Evolutionary conservation across 1,140 invertebrate genomes (phyloP).

Genomic region (Hirudo medicinalis): DNA sequence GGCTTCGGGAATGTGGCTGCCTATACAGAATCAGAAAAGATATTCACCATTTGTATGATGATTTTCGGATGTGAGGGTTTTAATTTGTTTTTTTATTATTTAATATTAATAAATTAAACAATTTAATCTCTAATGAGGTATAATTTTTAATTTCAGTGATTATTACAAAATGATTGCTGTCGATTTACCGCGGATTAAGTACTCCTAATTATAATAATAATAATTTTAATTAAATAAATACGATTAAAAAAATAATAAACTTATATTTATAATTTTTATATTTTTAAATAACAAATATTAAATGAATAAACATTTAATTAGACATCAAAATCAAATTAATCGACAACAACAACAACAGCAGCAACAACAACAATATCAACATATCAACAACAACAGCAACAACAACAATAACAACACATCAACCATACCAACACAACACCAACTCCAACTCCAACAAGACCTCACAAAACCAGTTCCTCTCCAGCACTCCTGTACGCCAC

Average conservation of each 20-base stretch:
- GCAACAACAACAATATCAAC: not conserved
- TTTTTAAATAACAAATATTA: no score
- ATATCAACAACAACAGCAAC: not conserved
- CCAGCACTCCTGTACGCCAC: slow-evolving; percentile 87
- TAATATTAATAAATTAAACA: no score
- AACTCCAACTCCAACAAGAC: not conserved
- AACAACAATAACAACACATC: not conserved
- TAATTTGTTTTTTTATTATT: no score
- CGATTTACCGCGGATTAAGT: no score
- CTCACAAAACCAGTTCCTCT: not conserved
- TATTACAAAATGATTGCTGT: no score
- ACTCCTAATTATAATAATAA: no score
- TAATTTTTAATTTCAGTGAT: no score
- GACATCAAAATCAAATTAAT: not conserved
- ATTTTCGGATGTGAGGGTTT: slow-evolving; percentile 73
- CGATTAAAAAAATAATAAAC: no score
- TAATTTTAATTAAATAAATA: not conserved
- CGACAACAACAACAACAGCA: not conserved
- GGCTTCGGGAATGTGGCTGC: slow-evolving; percentile 98
- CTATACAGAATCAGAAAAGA: slow-evolving; percentile 97
- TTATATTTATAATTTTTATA: no score
- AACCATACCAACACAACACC: not conserved
- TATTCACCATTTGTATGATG: slow-evolving; percentile 97
- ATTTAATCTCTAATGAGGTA: no score
- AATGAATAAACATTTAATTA: not conserved